Base-by-base conservation (phyloP, 2,113 vertebrate species). In the Catagonus wagneri region DNA sequence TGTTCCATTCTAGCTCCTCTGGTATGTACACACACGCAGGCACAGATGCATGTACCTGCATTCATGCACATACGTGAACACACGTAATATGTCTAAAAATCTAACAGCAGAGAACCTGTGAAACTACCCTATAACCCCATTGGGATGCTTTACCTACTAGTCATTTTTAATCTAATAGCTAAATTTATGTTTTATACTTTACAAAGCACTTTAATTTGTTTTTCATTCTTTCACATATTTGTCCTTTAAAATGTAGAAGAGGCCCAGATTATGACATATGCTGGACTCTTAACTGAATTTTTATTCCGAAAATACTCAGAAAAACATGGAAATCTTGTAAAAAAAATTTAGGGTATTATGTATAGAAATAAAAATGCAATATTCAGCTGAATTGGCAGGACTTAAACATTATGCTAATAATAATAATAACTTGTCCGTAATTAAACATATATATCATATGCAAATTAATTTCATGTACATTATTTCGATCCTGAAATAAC, bases 171-270 rank as follows among this genome's bases (percentile, higher is more conserved):
- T 61, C 39, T 25, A 15, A 89, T 20, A 93, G 85, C 71, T 74
- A 60, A 61, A 63, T 93, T 65, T 84, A 65, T 76, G 20, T 76
- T 32, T 89, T 83, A 50, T 72, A 69, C 8, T 89, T 81, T 97
- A 86, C 20, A 83, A 88, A 76, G 36, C 12, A 12, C 5, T n/a
- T 85, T 65, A 7, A 65, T 29, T 93, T 39, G 34, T 17, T 83
- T 83, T 93, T 83, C 0, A 50, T 32, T 72, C 20, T n/a, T 63
- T 80, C 20, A 69, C 29, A 76, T 78, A 69, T 32, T 79, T 91
- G 25, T 79, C 13, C n/a, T 96, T 95, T 93, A 69, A 84, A 71
- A 93, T 83, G 23, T 81, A 87, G 27, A 76, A 52, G 91, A 84
- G 29, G 27, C 19, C 17, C 32, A 39, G 85, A 69, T 10, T 54